Evolutionary conservation across 2,888 invertebrate species (phyloP).

Genomic region (Drosophila macrospina): DNA sequence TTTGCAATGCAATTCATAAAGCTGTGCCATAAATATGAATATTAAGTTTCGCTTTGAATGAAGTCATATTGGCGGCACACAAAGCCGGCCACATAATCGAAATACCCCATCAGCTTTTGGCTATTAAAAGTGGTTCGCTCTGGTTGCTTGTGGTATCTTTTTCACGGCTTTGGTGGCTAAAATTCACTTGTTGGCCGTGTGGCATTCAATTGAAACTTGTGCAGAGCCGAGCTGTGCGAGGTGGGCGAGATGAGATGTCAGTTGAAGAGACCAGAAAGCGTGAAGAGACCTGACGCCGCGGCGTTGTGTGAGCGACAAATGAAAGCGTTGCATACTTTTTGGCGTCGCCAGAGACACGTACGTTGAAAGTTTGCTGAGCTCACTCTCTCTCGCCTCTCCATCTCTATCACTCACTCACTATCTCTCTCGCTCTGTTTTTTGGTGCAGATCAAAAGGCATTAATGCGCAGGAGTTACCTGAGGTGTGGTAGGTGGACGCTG

Average conservation of each 20-base stretch:
- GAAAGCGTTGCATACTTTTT: slow-evolving; percentile 49
- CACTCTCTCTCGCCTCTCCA: slow-evolving; percentile 1
- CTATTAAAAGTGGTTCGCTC: slow-evolving; percentile 15
- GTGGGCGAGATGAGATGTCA: slow-evolving; percentile 14
- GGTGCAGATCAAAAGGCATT: slow-evolving; percentile 74
- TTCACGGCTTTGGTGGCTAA: slow-evolving; percentile 44
- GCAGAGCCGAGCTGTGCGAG: background rate
- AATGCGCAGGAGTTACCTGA: slow-evolving; percentile 46
- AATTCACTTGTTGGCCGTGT: slow-evolving; percentile 60
- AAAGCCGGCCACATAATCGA: background rate
- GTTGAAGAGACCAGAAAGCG: slow-evolving; percentile 21
- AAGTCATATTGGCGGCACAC: slow-evolving; percentile 4
- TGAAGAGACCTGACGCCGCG: slow-evolving; percentile 37
- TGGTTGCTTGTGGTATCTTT: slow-evolving; percentile 34
- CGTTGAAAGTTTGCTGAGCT: slow-evolving; percentile 51
- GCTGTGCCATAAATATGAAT: too few species aligned
- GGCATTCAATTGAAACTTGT: slow-evolving; percentile 58
- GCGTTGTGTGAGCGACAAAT: slow-evolving; percentile 19
- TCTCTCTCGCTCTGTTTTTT: slow-evolving; percentile 9
- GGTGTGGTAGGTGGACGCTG: background rate
- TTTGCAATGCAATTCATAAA: too few species aligned
- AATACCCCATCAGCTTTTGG: background rate
- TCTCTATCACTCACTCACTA: background rate
- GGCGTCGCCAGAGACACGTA: slow-evolving; percentile 57
- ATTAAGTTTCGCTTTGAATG: background rate